Evolutionary conservation across 2,888 invertebrate genomes (phyloP), one percentile per base, ranked within the genome.

Genomic region (Rugalucina vietnamica): DNA sequence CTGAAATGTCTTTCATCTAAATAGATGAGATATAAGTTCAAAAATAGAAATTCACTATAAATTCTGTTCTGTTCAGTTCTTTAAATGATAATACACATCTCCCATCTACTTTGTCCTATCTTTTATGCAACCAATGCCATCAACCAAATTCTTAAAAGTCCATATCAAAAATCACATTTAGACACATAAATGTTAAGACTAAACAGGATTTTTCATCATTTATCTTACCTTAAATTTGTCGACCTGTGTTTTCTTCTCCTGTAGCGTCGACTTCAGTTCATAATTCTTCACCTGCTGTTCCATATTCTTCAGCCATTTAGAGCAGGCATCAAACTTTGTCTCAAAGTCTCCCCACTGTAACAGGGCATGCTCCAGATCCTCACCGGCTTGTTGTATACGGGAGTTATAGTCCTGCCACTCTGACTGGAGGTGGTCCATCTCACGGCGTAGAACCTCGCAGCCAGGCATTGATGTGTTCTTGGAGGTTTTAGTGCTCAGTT

Each of bases 391-490:
- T 77, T 89, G 86, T 88, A 93, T 90, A 34, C 91, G 88, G 39
- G 90, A 87, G 5, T 87, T 79, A 77, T 92, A 93, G 72, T 91
- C 90, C 39, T 93, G 98, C 98, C 98, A 98, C 92, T 98, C 98
- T 82, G 96, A 97, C 95, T 98, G 98, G 39, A 99, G 96, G 92
- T 98, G 98, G 94, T 97, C 98, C 88, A 98, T 96, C 95, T 98
- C 97, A 34, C 96, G 96, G 90, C 97, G 98, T 76, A 99, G 98
- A 74, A 96, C 96, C 93, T 98, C 98, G 77, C 97, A 96, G 0
- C 98, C 98, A 92, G 88, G 96, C 0, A 98, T 97, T 3, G 98
- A 97, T 0, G 98, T 98, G 94, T 98, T 98, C 0, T 98, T 97
- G 8, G 91, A 87, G 8, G 91, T 91, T 72, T 90, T 90, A 49